A percentile compares a stretch with the other conserved stretches of the same genome.
These are phyloP conservation scores for Eubasilissa splendida DNA, from an alignment of 2,888 invertebrate species.

Conservation along the genomic window DNA sequence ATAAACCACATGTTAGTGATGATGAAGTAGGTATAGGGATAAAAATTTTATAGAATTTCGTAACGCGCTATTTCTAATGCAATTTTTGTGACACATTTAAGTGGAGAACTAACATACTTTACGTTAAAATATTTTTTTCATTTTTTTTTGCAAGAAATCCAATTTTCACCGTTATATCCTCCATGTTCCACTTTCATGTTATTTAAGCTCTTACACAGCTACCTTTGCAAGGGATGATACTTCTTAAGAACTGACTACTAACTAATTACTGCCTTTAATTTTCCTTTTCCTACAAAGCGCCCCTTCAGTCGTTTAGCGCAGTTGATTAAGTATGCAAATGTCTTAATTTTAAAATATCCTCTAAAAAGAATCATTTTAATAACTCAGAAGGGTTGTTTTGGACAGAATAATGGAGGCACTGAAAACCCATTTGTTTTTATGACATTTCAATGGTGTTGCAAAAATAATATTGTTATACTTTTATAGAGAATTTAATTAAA, in stretches of 20 bases:
- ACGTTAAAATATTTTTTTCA: too few relatives aligned
- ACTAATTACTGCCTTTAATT: constrained; percentile 54
- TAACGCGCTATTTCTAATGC: too few relatives aligned
- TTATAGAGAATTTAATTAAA: neutral
- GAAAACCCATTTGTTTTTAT: neutral
- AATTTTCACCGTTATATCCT: neutral
- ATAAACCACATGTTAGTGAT: too few relatives aligned
- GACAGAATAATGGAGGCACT: constrained; percentile 24
- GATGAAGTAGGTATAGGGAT: too few relatives aligned
- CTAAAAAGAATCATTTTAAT: constrained; percentile 54
- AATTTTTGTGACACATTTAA: too few relatives aligned
- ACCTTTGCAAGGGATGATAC: constrained; percentile 1
- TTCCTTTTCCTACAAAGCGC: constrained; percentile 44
- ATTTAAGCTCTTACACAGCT: neutral
- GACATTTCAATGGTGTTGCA: constrained; percentile 16
- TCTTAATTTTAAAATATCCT: constrained; percentile 55
- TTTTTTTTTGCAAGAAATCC: too few relatives aligned
- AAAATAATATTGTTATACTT: neutral
- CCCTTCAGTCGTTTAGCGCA: constrained; percentile 46
- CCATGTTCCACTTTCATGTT: neutral
- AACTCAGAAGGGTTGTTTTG: constrained; percentile 46
- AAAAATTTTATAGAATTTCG: too few relatives aligned
- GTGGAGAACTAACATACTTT: too few relatives aligned
- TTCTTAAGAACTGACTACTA: constrained; percentile 33
- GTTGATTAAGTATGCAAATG: constrained; percentile 58